Evolutionary conservation across 2,113 vertebrate genomes (phyloP), one percentile per base, ranked within the genome.

Genomic region (Mobula birostris): DNA sequence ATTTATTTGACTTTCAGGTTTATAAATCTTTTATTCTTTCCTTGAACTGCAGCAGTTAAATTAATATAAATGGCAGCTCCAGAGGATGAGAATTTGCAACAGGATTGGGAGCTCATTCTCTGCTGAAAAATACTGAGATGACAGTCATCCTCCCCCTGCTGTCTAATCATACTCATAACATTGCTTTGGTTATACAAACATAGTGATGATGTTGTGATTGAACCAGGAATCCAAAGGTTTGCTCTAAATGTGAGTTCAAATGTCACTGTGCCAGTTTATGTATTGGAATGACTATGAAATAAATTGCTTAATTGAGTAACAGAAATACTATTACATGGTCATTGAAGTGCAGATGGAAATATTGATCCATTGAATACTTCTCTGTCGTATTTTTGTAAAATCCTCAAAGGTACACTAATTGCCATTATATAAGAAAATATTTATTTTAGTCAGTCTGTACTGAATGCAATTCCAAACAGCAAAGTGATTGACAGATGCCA

Each of bases 1-100:
- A 90, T 66, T 66, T 32, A 90, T 90, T 90, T 66, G 85, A 36
- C 61, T 68, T n/a, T 66, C 17, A 66, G 61, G 15, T 90, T 90
- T 61, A 68, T 90, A 66, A 90, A 66, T 90, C 61, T 90, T 90
- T 90, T 79, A 79, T 36, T 14, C n/a, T 63, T 90, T 66, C 58
- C n/a, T 3, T 90, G 85, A 90, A 66, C 63, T 66, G 85, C 85
- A 90, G 17, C 15, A 11, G 58, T 63, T 63, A 88, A 63, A 63
- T 29, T 88, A 61, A 63, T 88, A 88, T 87, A 56, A 29, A 17
- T 61, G 36, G 27, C 29, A 7, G 29, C 12, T n/a, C 56, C 58
- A n/a, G 32, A 15, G 12, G 78, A 19, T 56, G 40, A 58, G 85
- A 29, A 32, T 66, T 90, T 90, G 61, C 61, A 8, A 66, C 29